phyloP scores from a whole-genome alignment of 2,113 vertebrate species.

The Promerops cafer region DNA sequence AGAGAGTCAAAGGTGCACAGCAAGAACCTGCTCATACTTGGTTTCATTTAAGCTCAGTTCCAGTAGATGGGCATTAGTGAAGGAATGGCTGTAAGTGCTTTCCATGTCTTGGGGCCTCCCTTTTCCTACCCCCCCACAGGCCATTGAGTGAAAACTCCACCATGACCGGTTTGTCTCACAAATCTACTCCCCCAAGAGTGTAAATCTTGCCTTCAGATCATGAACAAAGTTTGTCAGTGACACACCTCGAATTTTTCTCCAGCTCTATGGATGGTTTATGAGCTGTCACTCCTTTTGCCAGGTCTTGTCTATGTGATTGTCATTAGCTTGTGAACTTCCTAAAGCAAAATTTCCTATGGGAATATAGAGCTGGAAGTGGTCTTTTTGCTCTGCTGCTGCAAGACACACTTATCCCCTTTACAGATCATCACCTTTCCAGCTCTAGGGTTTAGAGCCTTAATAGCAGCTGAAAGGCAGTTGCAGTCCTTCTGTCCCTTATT shows the following conservation, averaged over 20 bases:
- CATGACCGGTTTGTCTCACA: background rate
- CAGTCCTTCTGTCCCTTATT: background rate
- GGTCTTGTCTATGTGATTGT: background rate
- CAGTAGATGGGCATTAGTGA: background rate
- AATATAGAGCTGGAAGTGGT: background rate
- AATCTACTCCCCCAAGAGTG: background rate
- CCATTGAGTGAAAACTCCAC: background rate
- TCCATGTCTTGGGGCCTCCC: background rate
- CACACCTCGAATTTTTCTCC: background rate
- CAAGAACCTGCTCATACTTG: background rate
- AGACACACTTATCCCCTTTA: background rate
- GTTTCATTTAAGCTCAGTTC: background rate
- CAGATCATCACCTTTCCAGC: background rate
- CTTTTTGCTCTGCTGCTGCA: background rate
- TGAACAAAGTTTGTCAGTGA: background rate
- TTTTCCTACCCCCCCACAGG: background rate
- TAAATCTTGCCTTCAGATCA: background rate
- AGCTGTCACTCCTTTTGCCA: background rate
- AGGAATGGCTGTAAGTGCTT: background rate
- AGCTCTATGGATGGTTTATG: background rate
- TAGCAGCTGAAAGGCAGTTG: background rate
- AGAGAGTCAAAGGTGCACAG: background rate
- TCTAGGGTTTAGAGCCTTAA: background rate
- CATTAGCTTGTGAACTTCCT: background rate
- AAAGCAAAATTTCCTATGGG: background rate